Evolutionary conservation across 2,888 invertebrate species (phyloP).

Genomic region (Diabrotica balteata): DNA sequence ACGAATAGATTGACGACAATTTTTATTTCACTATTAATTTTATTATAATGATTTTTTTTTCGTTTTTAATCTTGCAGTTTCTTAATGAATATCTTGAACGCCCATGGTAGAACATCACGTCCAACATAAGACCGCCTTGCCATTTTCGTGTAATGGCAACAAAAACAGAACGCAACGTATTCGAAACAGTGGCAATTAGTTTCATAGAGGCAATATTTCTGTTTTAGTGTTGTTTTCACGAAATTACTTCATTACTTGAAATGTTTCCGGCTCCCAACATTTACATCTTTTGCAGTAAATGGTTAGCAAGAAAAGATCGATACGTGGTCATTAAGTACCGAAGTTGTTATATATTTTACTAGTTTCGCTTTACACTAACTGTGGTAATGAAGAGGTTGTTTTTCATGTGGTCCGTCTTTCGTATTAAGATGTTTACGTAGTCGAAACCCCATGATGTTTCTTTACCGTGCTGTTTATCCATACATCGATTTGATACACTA

Average conservation of each 20-base stretch:
- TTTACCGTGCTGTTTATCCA: no score
- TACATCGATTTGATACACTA: no score
- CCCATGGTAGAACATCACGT: background rate
- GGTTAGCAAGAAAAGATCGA: slow-evolving; percentile 3
- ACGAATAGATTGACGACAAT: no score
- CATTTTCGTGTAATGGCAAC: slow-evolving; percentile 25
- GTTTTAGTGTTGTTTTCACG: slow-evolving; percentile 13
- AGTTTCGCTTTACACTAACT: no score
- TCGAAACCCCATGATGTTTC: no score
- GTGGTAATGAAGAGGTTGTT: no score
- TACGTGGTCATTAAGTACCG: background rate
- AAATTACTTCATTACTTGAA: slow-evolving; percentile 16
- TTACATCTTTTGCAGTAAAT: slow-evolving; percentile 1
- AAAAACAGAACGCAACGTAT: slow-evolving; percentile 22
- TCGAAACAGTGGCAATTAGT: slow-evolving; percentile 30
- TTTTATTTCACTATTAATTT: no score
- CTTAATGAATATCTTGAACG: background rate
- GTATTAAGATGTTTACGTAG: no score
- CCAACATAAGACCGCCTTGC: background rate
- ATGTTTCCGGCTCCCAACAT: slow-evolving; percentile 12
- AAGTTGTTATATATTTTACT: no score
- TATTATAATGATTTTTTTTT: no score
- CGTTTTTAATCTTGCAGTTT: no score
- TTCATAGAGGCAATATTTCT: slow-evolving; percentile 26
- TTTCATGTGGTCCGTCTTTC: no score